Evolutionary conservation across 2,888 invertebrate species (phyloP).

Genomic region (Amblyjoppa proteus): DNA sequence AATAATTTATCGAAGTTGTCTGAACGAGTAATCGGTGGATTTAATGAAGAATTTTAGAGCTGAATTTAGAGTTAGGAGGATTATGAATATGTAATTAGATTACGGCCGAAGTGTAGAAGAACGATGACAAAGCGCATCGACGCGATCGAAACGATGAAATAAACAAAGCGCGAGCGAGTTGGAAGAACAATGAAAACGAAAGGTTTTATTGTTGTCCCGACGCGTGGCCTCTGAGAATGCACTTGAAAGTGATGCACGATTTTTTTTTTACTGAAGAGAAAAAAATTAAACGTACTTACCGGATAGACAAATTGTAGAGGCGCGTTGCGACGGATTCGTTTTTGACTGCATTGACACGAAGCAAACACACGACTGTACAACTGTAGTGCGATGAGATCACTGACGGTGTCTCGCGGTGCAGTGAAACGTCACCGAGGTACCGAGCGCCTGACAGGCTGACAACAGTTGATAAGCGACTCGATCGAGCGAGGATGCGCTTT

Average conservation of each 20-base stretch:
- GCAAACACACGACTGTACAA: background rate
- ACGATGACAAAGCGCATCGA: conserved; percentile 28
- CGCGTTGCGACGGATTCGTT: background rate
- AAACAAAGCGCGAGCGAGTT: background rate
- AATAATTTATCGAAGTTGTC: no score
- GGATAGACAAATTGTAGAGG: background rate
- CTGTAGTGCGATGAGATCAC: background rate
- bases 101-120: background rate
- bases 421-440: background rate
- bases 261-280: background rate
- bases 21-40: no score
- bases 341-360: background rate
- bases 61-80: background rate
- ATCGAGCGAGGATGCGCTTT: background rate
- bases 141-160: background rate
- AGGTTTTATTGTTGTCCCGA: background rate
- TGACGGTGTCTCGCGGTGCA: background rate
- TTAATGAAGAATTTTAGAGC: background rate
- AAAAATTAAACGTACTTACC: background rate
- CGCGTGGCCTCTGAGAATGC: background rate
- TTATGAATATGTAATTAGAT: background rate
- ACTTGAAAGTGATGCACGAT: no score
- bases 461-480: conserved; percentile 33
- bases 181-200: conserved; percentile 10
- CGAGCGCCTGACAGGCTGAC: conserved; percentile 23